phyloP scores from a whole-genome alignment of 2,113 vertebrate species.

The Bolborhynchus lineola region DNA sequence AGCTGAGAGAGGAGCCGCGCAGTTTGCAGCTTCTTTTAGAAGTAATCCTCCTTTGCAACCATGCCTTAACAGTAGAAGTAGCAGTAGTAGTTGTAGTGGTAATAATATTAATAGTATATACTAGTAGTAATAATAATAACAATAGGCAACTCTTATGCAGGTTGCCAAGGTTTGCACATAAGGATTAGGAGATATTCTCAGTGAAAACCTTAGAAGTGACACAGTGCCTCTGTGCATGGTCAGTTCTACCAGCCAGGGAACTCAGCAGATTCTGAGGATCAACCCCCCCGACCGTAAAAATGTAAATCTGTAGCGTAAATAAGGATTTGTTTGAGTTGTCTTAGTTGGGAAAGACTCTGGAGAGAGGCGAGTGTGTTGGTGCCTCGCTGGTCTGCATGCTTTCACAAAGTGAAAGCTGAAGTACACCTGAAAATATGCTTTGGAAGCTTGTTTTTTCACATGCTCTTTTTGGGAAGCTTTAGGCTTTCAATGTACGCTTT shows the following conservation, averaged over 20 bases:
- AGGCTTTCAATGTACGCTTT: background rate
- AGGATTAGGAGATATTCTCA: background rate
- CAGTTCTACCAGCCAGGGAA: accelerated
- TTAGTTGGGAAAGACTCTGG: background rate
- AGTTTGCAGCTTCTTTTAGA: background rate
- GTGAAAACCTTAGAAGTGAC: background rate
- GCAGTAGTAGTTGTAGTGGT: background rate
- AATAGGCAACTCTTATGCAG: background rate
- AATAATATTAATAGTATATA: background rate
- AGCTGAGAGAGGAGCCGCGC: background rate
- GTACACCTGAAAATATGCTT: accelerated
- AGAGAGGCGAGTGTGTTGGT: background rate
- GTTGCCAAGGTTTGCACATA: background rate
- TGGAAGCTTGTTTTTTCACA: background rate
- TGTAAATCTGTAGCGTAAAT: slow-evolving; percentile 46
- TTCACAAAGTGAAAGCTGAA: background rate
- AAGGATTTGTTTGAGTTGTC: slow-evolving; percentile 33
- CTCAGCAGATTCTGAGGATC: background rate
- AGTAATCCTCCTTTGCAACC: background rate
- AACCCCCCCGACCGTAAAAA: background rate
- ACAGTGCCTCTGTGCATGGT: accelerated
- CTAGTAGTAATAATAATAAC: background rate
- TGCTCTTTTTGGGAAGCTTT: background rate
- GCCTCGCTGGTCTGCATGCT: background rate
- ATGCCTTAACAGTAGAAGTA: background rate